phyloP scores from a whole-genome alignment of 2,113 vertebrate genomes.

The Pycnonotus jocosus region DNA sequence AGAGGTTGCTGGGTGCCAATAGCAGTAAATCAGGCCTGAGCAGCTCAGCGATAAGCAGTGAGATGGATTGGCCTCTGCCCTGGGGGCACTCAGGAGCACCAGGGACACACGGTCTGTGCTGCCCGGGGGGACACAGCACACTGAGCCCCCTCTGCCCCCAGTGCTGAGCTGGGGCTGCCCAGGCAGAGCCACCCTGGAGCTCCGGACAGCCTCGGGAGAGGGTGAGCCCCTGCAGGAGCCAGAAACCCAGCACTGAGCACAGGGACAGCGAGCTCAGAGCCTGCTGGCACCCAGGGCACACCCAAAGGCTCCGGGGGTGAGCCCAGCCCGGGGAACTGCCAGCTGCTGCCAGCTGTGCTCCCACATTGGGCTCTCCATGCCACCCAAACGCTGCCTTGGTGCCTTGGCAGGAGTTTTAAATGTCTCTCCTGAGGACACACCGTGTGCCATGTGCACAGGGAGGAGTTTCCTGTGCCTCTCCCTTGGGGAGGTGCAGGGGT shows the following conservation, averaged over 20 bases:
- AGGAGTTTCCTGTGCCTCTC: neutral
- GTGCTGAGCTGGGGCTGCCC: too few species aligned
- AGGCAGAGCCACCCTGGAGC: fast-evolving
- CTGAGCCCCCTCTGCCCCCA: neutral
- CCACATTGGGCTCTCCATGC: neutral
- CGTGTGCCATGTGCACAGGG: neutral
- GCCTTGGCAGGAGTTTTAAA: neutral
- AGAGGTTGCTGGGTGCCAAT: slow-evolving; percentile 26
- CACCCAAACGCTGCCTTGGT: neutral
- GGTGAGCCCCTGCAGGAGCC: neutral
- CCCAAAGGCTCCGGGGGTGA: fast-evolving
- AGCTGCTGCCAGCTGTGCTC: neutral
- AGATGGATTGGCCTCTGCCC: neutral
- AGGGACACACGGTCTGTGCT: neutral
- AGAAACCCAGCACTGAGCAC: fast-evolving
- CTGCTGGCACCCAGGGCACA: neutral
- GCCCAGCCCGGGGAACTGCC: neutral
- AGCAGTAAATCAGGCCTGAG: neutral
- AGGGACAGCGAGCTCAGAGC: neutral
- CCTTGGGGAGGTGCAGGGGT: neutral
- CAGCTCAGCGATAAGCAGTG: neutral
- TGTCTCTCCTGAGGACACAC: neutral
- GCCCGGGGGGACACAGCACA: neutral
- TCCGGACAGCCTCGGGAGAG: neutral
- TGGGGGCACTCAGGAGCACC: neutral